Base-by-base conservation (phyloP, 1,140 invertebrate genomes). In the Wasmannia auropunctata region DNA sequence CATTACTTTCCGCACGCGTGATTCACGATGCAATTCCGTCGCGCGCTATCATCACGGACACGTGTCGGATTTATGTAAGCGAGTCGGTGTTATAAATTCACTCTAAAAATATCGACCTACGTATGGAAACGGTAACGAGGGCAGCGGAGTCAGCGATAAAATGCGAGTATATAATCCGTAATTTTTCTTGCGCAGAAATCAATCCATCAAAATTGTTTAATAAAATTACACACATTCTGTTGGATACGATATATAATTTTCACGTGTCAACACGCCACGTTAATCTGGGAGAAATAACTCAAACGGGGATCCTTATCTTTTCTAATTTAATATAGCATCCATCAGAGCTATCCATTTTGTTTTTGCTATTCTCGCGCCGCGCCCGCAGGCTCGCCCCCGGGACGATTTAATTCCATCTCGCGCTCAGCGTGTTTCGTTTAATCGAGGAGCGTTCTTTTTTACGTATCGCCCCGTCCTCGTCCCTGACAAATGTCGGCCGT, bases 331-430 rank as follows among this genome's bases (percentile, higher is more conserved):
- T 51, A 22, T 10, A 28, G 4, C 28, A 65, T 54, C 25, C 25
- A 31, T 77, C 56, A 80, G 31, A 74, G 10, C 11, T 31, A 56
- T 81, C 49, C 51, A 72, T 74, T 74, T 72, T 58, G 37, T 74
- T 83, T 83, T 74, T 74, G 79, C 54, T 58, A 22, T 63, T 65
- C 56, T 76, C 43, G 40, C 69, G 25, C 31, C 63, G 65, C 67
- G 60, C 56, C 14, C 31, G 43, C 31, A 60, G 63, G 28, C 75
- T 77, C 54, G 43, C n/a, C 58, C n/a, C 19, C 43, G 25, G 31
- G 5, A 67, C 75, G 74, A 80, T 86, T 80, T 80, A 86, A 79
- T 86, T 86, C 84, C 75, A 80, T 86, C 74, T 80, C 63, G 49
- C 28, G 37, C 72, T 85, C 62, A n/a, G 46, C 74, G 75, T 65